Evolutionary conservation across 1,140 invertebrate species (phyloP), one percentile per base, ranked within the genome.

Genomic region (Zelostemma sp.): DNA sequence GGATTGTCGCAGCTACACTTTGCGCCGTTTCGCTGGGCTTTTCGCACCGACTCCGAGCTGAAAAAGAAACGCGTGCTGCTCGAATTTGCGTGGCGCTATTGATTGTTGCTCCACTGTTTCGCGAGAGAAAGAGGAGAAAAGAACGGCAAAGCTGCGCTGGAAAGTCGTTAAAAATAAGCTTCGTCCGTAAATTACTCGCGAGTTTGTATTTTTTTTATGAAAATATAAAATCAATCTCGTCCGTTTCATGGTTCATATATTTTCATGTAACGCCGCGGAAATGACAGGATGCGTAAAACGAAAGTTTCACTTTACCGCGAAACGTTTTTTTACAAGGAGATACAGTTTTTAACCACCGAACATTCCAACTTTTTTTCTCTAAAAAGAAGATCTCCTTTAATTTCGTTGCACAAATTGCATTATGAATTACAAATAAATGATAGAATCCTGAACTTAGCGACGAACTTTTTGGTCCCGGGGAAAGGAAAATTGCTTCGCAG

Each of bases 261-360:
- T 65, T 53, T 61, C 41, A 57, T 48, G 61, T 56, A 48, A 59
- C 40, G 59, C n/a, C n/a, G n/a, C n/a, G n/a, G n/a, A n/a, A n/a
- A n/a, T n/a, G n/a, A 63, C 55, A 68, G 18, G 33, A n/a, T 21
- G 31, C 40, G 59, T 62, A 59, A 63, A 71, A 71, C 66, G 66
- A 71, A 62, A 62, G n/a, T 66, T 66, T 71, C 63, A 71, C 59
- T 59, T n/a, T n/a, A n/a, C n/a, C n/a, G n/a, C n/a, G n/a, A n/a
- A n/a, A n/a, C n/a, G n/a, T n/a, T n/a, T n/a, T n/a, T n/a, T n/a
- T n/a, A n/a, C n/a, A n/a, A n/a, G n/a, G n/a, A n/a, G n/a, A n/a
- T n/a, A n/a, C n/a, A n/a, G n/a, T n/a, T n/a, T n/a, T n/a, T n/a
- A n/a, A n/a, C n/a, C n/a, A n/a, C n/a, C n/a, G n/a, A n/a, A n/a